Conservation (phyloP, 2,888 invertebrate genomes). For the Drosophila yooni region DNA sequence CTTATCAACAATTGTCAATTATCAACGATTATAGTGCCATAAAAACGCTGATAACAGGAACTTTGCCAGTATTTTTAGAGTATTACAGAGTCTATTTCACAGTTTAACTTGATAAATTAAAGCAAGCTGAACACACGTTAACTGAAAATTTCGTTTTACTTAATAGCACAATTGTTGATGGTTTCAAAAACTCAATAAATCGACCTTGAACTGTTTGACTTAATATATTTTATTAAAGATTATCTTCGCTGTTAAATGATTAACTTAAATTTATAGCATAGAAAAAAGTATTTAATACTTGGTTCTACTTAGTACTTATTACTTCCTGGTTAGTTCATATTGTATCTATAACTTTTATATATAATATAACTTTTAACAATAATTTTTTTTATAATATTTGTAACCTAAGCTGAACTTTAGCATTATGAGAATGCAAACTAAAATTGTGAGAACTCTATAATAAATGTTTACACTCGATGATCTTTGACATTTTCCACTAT, state of each 20-base stretch:
- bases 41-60: constrained; percentile 29
- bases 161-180: neutral
- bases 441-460: neutral
- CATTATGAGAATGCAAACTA: neutral
- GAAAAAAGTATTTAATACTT: neutral
- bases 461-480: accelerated
- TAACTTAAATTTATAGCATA: neutral
- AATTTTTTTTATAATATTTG: neutral
- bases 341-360: neutral
- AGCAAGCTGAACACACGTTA: neutral
- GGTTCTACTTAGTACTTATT: neutral
- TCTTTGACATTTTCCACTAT: neutral
- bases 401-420: neutral
- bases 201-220: no score
- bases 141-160: neutral
- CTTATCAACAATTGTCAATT: constrained; percentile 45
- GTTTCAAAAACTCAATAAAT: no score
- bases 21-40: constrained; percentile 32
- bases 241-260: neutral
- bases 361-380: neutral
- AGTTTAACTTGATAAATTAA: neutral
- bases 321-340: no score
- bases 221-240: neutral
- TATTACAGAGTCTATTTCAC: constrained; percentile 8
- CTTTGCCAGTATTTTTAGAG: constrained; percentile 31